Base-by-base conservation (phyloP, 2,113 vertebrate species). In the Ceyx margarethae region DNA sequence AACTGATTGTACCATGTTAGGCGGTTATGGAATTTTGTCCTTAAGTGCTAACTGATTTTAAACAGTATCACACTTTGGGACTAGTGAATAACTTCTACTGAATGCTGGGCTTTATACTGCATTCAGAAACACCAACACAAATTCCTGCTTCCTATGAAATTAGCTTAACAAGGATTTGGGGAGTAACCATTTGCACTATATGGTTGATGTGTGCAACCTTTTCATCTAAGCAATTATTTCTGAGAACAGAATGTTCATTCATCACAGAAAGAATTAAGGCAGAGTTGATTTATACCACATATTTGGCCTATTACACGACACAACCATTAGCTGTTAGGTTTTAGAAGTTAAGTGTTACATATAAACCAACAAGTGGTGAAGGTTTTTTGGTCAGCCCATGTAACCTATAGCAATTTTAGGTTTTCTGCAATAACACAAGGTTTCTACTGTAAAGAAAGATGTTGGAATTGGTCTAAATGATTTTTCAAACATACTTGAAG, bases 241-340 rank as follows among this genome's bases (percentile, higher is more conserved):
- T 93, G 93, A 93, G 85, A 96, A 97, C 97, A 97, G 89, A 97
- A 92, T 6, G 5, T 85, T 91, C 94, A 96, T 97, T 97, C 97
- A 96, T 94, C 43, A 67, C 1, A 2, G 80, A 69, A 69, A 89
- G 65, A 93, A 90, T 35, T 64, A 79, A 90, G 43, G 75, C 78
- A 93, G 92, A 87, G 76, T 75, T 26, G 21, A 84, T 81, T 95
- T 94, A 68, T 84, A 66, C 80, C 51, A 75, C 82, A 53, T 87
- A 78, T 94, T 92, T 57, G 62, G 56, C 50, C 62, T 76, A 26
- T 92, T 91, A 91, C 57, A 68, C 0, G 10, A 31, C 81, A 86
- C 31, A 71, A 50, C 29, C 54, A 26, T 82, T 54, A 61, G 71
- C 86, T 90, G 64, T 66, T 90, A 88, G 73, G 37, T 53, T 96